These are phyloP conservation scores for Rhodophaea formosa DNA, from an alignment of 2,888 invertebrate species.

Conservation along the genomic window DNA sequence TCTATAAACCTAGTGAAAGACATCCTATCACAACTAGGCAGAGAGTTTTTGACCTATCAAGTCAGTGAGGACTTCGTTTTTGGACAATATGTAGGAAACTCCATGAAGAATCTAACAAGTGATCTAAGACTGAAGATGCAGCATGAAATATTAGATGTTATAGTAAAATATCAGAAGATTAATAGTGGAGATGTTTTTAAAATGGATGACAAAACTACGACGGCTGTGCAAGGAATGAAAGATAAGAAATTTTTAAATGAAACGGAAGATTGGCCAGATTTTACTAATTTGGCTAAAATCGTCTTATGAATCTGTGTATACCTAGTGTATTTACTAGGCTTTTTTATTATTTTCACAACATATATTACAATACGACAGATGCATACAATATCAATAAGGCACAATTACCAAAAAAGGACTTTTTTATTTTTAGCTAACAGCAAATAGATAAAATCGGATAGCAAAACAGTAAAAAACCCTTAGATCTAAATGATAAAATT, in stretches of 20 bases:
- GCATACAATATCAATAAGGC: no score
- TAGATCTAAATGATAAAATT: no score
- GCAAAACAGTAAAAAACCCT: no score
- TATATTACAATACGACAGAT: no score
- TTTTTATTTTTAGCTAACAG: no score
- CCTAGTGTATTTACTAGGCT: no score
- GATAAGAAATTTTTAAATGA: constrained; percentile 54
- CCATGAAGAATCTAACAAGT: constrained; percentile 61
- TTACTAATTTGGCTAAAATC: constrained; percentile 64
- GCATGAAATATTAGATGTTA: constrained; percentile 65
- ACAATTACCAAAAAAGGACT: no score
- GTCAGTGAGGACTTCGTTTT: constrained; percentile 72
- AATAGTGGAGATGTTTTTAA: constrained; percentile 33
- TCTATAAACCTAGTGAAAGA: constrained; percentile 55
- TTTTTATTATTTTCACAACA: no score
- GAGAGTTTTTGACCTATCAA: constrained; percentile 57
- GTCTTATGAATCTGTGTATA: constrained; percentile 38
- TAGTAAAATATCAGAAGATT: constrained; percentile 53
- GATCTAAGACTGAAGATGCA: constrained; percentile 59
- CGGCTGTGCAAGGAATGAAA: constrained; percentile 22
- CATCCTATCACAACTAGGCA: constrained; percentile 54
- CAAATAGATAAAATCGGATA: no score
- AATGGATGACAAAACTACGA: constrained; percentile 19
- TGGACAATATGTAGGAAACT: constrained; percentile 66
- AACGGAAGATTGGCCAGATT: constrained; percentile 72